These are phyloP conservation scores for Castor canadensis DNA, from an alignment of 2,113 vertebrate genomes.

Conservation along the genomic window DNA sequence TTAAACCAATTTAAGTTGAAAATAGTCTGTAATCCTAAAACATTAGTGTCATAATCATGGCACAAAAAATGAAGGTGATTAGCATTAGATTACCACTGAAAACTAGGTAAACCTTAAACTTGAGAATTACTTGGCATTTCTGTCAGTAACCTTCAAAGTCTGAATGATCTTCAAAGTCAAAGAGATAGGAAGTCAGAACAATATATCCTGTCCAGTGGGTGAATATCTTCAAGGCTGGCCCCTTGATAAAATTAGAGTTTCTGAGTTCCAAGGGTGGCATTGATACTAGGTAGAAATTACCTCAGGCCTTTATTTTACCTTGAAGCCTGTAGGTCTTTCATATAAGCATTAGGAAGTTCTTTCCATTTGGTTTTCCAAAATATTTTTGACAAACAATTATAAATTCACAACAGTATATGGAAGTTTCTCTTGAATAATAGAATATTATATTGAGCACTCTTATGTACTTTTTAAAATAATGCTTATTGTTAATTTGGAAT, in stretches of 20 bases:
- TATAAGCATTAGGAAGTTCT: background rate
- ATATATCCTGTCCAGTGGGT: background rate
- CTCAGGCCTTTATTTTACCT: background rate
- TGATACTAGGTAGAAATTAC: background rate
- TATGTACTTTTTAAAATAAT: background rate
- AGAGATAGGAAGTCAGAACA: background rate
- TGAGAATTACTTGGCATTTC: background rate
- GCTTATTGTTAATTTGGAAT: background rate
- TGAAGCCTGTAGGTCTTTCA: background rate
- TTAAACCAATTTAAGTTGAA: background rate
- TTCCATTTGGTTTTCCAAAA: background rate
- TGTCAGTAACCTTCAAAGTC: too few species aligned
- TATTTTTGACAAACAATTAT: slow-evolving; percentile 20
- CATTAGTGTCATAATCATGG: background rate
- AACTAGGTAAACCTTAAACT: background rate
- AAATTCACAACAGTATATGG: background rate
- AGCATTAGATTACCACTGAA: background rate
- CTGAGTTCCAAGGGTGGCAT: background rate
- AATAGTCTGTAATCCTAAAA: background rate
- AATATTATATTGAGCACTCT: background rate
- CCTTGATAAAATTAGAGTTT: background rate
- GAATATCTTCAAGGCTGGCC: background rate
- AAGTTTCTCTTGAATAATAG: slow-evolving; percentile 15
- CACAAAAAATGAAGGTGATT: background rate
- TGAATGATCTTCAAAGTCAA: too few species aligned